Percentiles rank a stretch among this genome's conserved stretches.
These are phyloP conservation scores for Drosophila quinaria DNA, from an alignment of 2,888 invertebrate genomes.

Conservation along the genomic window DNA sequence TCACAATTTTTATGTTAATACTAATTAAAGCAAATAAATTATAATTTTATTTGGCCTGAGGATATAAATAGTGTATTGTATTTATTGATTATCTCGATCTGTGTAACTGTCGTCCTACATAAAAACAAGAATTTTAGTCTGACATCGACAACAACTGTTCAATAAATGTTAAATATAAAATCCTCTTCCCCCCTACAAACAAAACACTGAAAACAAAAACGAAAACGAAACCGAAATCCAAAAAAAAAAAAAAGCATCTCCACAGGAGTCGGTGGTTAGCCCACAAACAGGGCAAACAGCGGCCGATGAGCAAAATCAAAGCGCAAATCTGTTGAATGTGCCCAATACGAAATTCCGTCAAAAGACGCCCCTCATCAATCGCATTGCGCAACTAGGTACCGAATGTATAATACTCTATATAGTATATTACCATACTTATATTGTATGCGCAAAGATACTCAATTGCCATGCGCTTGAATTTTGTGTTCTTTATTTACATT, in stretches of 20 bases:
- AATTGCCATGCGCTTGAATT: constrained; percentile 76
- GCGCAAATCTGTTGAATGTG: constrained; percentile 66
- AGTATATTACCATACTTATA: constrained; percentile 54
- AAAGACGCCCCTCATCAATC: constrained; percentile 84
- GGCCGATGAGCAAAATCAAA: constrained; percentile 64
- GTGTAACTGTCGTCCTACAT: constrained; percentile 7
- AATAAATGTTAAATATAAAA: constrained; percentile 61
- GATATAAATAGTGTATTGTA: too few relatives aligned
- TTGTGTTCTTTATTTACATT: constrained; percentile 31
- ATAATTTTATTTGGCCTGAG: too few relatives aligned
- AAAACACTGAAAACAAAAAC: constrained; percentile 16
- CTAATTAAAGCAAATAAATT: too few relatives aligned
- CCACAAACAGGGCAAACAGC: constrained; percentile 47
- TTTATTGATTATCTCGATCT: constrained; percentile 18
- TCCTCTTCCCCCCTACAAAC: constrained; percentile 51
- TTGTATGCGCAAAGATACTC: constrained; percentile 76
- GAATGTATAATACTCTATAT: constrained; percentile 61
- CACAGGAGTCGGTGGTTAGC: constrained; percentile 69
- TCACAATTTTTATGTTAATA: too few relatives aligned
- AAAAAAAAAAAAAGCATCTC: constrained; percentile 61
- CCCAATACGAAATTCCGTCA: constrained; percentile 82
- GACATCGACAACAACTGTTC: constrained; percentile 18
- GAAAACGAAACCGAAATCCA: constrained; percentile 8
- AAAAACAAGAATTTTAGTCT: constrained; percentile 4
- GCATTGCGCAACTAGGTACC: constrained; percentile 85